A percentile compares a stretch with the other conserved stretches of the same genome.
These are phyloP conservation scores for Temnothorax longispinosus DNA, from an alignment of 1,140 invertebrate species.

Conservation along the genomic window DNA sequence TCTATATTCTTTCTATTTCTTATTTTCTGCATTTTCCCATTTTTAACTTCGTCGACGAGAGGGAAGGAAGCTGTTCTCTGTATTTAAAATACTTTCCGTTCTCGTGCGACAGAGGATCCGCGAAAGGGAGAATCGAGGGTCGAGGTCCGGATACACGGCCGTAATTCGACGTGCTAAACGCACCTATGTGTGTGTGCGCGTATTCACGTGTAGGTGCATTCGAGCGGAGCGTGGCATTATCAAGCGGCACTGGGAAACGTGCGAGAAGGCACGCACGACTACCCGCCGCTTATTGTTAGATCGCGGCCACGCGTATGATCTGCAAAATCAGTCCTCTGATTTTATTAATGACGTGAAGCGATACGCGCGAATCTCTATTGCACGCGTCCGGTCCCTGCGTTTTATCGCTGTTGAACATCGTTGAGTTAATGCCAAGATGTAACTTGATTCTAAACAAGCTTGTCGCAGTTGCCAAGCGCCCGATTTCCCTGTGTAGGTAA, in stretches of 20 bases:
- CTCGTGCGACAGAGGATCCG: neutral
- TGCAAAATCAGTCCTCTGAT: constrained; percentile 18
- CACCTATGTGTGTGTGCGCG: constrained; percentile 16
- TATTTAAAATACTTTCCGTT: neutral
- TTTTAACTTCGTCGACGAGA: neutral
- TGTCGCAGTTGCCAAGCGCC: neutral
- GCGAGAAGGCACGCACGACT: constrained; percentile 73
- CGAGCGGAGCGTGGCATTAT: constrained; percentile 50
- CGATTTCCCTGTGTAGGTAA: neutral
- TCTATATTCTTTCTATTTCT: neutral
- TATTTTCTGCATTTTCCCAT: neutral
- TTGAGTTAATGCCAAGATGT: neutral
- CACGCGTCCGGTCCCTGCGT: neutral
- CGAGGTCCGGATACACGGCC: constrained; percentile 12
- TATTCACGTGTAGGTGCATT: neutral
- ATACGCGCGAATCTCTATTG: constrained; percentile 15
- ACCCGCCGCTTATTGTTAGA: constrained; percentile 12
- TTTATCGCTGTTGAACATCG: neutral
- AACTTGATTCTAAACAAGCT: neutral
- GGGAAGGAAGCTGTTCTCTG: neutral
- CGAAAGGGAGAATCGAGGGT: constrained; percentile 6
- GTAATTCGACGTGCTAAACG: constrained; percentile 28
- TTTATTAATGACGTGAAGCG: constrained; percentile 5
- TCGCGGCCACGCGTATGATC: constrained; percentile 2
- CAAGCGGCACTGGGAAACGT: constrained; percentile 70